These are phyloP conservation scores for Cacoxenus indagator DNA, from an alignment of 2,888 invertebrate species.

Conservation along the genomic window DNA sequence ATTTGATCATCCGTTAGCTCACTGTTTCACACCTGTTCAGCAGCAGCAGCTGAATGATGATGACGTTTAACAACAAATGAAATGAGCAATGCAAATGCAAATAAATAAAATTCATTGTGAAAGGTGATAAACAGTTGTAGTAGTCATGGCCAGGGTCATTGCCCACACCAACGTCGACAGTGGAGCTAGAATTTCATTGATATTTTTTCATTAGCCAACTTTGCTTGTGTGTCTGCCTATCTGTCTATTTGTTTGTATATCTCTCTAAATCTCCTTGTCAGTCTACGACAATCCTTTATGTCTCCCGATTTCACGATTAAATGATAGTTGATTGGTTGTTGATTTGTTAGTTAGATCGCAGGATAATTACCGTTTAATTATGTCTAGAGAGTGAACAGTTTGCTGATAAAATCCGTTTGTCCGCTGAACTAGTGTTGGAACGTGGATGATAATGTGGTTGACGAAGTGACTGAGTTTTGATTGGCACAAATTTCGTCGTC, in stretches of 20 bases:
- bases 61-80: neutral
- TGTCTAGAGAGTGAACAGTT: no score
- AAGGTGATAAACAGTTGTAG: neutral
- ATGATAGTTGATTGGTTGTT: no score
- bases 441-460: no score
- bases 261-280: neutral
- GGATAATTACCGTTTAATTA: no score
- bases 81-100: neutral
- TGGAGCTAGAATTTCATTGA: neutral
- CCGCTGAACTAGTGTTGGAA: no score
- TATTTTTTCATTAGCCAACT: neutral
- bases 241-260: no score
- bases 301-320: no score
- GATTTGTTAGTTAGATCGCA: no score
- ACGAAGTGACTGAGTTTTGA: no score
- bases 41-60: neutral
- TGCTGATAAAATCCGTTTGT: no score
- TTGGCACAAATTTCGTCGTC: no score
- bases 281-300: neutral
- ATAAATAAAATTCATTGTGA: neutral
- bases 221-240: neutral
- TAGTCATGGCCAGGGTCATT: neutral
- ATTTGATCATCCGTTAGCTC: neutral
- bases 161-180: neutral
- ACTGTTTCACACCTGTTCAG: neutral